Base-by-base conservation (phyloP, 2,797 vertebrate species). In the Muscicapa comitata region DNA sequence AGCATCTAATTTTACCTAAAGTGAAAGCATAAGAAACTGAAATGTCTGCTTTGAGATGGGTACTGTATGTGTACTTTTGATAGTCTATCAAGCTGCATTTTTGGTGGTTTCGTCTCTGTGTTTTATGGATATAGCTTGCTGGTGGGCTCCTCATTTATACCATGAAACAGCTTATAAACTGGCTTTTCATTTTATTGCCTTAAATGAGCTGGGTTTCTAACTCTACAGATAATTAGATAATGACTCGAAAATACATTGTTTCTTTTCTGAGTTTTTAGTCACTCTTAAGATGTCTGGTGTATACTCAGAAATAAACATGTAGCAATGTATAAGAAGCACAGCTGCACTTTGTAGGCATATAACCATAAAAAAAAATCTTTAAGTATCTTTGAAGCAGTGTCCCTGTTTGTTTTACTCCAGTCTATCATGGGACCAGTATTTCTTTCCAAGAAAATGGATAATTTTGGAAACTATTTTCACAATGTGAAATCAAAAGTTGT, bases 111-210 rank as follows among this genome's bases (percentile, higher is more conserved):
- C 43, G 43, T 74, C 73, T 85, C 72, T 57, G 29, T 40, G 8
- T 86, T 92, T 94, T 86, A 92, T 10, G 10, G 31, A 24, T 38
- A 6, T 13, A 17, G 13, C 37, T 93, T 93, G 47, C 55, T 93
- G 58, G 79, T 80, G 83, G 50, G 77, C 66, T 88, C 70, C 58
- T 90, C 58, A 5, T 77, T 93, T 88, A 18, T 84, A 43, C 47
- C 51, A 66, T 42, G 35, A 47, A 88, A 88, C 73, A 91, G 31
- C 54, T 96, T 72, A 81, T 93, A 88, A 93, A 75, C 48, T 26
- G 59, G 12, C 48, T 79, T 94, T 92, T 90, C 19, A 12, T 84
- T 90, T 88, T 88, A 70, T 86, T 82, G 50, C 79, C 70, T 57
- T 57, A 73, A 88, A 38, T 54, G 70, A 81, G 26, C 40, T 53